A percentile compares a stretch with the other conserved stretches of the same genome.
phyloP scores from a whole-genome alignment of 2,797 vertebrate species.

The Mastacembelus armatus region DNA sequence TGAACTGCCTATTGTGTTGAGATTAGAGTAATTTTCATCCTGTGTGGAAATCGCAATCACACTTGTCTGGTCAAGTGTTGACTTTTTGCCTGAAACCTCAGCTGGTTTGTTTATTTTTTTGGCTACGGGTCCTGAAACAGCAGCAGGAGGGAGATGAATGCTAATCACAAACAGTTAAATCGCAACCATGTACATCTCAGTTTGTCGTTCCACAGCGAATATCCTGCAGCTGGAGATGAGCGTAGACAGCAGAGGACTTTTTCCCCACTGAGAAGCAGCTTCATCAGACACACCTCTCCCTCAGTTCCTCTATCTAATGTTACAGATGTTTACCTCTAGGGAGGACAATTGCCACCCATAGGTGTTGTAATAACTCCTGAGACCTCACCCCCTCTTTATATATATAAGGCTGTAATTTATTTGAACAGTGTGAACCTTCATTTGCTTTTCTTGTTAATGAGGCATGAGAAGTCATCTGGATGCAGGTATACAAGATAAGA shows the following conservation, averaged over 20 bases:
- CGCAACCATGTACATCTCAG: not conserved
- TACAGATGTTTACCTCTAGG: conserved; percentile 20
- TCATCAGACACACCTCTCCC: not conserved
- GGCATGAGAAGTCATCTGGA: conserved; percentile 18
- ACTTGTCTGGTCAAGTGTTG: conserved; percentile 37
- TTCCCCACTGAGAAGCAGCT: conserved; percentile 7
- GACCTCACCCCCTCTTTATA: conserved; percentile 6
- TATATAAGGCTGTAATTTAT: conserved; percentile 19
- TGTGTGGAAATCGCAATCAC: conserved; percentile 37
- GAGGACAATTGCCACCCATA: conserved; percentile 13
- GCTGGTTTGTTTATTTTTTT: conserved; percentile 45
- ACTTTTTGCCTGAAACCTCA: conserved; percentile 38
- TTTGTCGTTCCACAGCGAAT: conserved; percentile 6
- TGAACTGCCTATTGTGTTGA: conserved; percentile 37
- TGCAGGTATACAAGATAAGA: not conserved
- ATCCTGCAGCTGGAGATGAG: conserved; percentile 23
- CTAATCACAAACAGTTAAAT: conserved; percentile 40
- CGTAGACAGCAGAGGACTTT: conserved; percentile 22
- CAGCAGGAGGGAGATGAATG: not conserved
- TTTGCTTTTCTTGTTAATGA: conserved; percentile 22
- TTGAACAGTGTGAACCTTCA: conserved; percentile 10
- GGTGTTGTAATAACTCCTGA: conserved; percentile 5
- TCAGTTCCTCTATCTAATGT: conserved; percentile 10
- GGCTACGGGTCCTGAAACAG: conserved; percentile 24
- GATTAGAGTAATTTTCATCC: conserved; percentile 48